Base-by-base conservation (phyloP, 2,113 vertebrate genomes). In the Albula glossodonta region DNA sequence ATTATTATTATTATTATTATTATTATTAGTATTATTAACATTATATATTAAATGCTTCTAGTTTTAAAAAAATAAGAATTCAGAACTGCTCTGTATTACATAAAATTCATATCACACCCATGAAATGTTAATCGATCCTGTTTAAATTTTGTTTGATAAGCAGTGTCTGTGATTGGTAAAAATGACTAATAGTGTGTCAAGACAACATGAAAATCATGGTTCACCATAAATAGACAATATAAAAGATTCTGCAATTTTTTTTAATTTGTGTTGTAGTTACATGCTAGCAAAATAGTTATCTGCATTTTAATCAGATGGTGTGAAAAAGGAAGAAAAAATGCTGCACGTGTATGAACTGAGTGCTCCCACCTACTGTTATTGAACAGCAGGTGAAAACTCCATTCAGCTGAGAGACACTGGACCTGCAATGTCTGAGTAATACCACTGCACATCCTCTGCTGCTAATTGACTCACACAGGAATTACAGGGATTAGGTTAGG, bases 391-490 rank as follows among this genome's bases (percentile, higher is more conserved):
- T 57, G 66, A 78, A 31, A 11, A 63, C 66, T 60, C 5, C 25
- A 15, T 81, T 83, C 86, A 86, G 77, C 78, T 63, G 77, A 74
- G 81, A 85, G 79, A 81, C 85, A 66, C 84, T 63, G 60, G 79
- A 84, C 81, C 87, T 87, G 92, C 89, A 92, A 89, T 78, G 87
- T 90, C 90, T 89, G 92, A 93, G 94, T 94, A 93, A 94, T 93
- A 92, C 91, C 53, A 53, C 91, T 91, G 91, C 93, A 91, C 92
- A 94, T 94, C 94, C 91, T 88, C 89, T 88, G 83, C 89, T 8
- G 66, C 93, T 95, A 95, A 95, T 95, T 95, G 93, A 95, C 94
- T 94, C 93, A 93, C 93, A 90, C 94, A 93, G 93, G 92, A 93
- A 94, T 94, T 94, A 94, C 92, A 84, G 92, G 91, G 93, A 95